Evolutionary conservation across 2,797 vertebrate genomes (phyloP).

Genomic region (Ctenopoma multispine): DNA sequence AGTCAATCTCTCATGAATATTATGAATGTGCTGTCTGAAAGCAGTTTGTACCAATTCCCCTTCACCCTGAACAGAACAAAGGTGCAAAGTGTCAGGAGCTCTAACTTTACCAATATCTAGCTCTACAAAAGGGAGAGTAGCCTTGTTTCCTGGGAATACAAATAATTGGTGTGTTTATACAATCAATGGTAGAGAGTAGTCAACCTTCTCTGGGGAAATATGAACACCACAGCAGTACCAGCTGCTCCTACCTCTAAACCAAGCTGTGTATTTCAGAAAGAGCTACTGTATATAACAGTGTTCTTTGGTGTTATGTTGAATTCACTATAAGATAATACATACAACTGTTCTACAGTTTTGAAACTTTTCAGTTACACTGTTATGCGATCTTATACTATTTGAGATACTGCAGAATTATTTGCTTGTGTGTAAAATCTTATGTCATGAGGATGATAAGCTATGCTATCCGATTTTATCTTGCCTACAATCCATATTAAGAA

Average conservation of each 20-base stretch:
- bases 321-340: no score
- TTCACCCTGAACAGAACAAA: constrained; percentile 34
- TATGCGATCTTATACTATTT: no score
- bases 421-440: no score
- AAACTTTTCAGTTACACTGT: no score
- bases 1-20: constrained; percentile 51
- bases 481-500: no score
- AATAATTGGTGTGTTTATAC: constrained; percentile 79
- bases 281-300: no score
- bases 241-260: constrained; percentile 60
- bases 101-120: constrained; percentile 43
- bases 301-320: no score
- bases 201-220: constrained; percentile 74
- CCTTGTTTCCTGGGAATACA: constrained; percentile 61
- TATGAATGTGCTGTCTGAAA: constrained; percentile 38
- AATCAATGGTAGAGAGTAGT: constrained; percentile 68
- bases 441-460: no score
- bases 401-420: no score
- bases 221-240: constrained; percentile 55
- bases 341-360: no score
- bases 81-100: constrained; percentile 41
- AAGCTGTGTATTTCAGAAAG: background rate
- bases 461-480: no score
- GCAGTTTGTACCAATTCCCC: constrained; percentile 22
- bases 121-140: constrained; percentile 47